These are phyloP conservation scores for Lasiurus cinereus DNA, from an alignment of 2,113 vertebrate genomes.

Conservation along the genomic window DNA sequence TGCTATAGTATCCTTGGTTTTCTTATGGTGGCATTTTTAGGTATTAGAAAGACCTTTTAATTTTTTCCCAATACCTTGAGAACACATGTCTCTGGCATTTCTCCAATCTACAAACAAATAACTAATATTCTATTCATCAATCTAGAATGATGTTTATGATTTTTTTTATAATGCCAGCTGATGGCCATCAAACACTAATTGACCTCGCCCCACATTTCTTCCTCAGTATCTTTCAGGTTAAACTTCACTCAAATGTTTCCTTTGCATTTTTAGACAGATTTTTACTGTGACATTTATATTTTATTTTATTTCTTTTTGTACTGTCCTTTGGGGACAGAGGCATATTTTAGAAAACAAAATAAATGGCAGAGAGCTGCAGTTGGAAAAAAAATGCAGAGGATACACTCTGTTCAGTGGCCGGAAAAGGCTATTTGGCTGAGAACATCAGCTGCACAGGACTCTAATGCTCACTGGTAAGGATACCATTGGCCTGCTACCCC, in stretches of 20 bases:
- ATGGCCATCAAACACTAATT: neutral
- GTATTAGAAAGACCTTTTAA: neutral
- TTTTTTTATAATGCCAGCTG: neutral
- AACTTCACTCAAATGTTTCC: neutral
- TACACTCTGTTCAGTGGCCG: neutral
- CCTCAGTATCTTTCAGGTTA: neutral
- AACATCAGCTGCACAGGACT: neutral
- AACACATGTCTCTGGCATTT: neutral
- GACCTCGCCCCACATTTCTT: neutral
- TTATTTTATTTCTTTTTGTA: conserved; percentile 5
- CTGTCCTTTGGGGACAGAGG: neutral
- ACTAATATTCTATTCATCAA: neutral
- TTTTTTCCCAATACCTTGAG: neutral
- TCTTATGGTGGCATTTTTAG: neutral
- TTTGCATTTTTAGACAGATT: conserved; percentile 14
- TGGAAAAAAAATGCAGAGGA: neutral
- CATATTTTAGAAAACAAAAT: conserved; percentile 31
- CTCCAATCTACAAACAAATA: neutral
- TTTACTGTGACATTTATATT: neutral
- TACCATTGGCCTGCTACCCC: neutral
- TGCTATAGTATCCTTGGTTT: neutral
- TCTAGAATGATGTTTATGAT: neutral
- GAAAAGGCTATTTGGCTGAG: neutral
- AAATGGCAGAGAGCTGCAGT: neutral
- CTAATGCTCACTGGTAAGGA: neutral